Conservation (phyloP, 2,113 vertebrate genomes). For the Nycticebus coucang region DNA sequence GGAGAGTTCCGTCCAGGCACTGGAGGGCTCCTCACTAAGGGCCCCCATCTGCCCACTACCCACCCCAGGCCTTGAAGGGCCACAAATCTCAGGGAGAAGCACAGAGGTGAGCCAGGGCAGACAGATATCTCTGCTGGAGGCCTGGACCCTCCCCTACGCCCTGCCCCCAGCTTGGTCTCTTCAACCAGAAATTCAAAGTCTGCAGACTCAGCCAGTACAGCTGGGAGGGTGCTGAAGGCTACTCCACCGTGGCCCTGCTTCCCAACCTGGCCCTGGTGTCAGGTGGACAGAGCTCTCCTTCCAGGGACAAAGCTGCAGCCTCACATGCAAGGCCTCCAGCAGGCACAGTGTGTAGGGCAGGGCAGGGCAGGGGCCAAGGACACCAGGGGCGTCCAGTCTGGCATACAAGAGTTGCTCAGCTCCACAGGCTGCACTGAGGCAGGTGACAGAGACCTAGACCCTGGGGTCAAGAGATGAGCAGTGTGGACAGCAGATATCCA, state of each 20-base stretch:
- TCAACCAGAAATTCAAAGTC: not conserved
- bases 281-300: constrained; percentile 82
- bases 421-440: constrained; percentile 40
- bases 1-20: constrained; percentile 81
- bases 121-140: not conserved
- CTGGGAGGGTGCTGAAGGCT: not conserved
- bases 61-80: not conserved
- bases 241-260: not conserved
- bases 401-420: not conserved
- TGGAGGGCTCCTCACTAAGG: not conserved
- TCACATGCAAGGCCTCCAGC: constrained; percentile 51
- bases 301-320: not conserved
- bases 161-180: not conserved
- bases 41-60: not conserved
- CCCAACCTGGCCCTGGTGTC: not conserved
- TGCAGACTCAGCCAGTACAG: not conserved
- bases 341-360: not conserved
- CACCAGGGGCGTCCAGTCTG: not conserved
- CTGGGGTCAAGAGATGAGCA: constrained; percentile 48
- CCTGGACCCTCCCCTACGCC: not conserved
- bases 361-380: not conserved
- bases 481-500: constrained; percentile 50
- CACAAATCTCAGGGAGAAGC: not conserved
- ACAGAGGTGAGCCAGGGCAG: not conserved
- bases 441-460: not conserved